Evolutionary conservation across 92 coral and sea anemone genomes (phyloP).

Genomic region (Umimayanthus chanpuru): DNA sequence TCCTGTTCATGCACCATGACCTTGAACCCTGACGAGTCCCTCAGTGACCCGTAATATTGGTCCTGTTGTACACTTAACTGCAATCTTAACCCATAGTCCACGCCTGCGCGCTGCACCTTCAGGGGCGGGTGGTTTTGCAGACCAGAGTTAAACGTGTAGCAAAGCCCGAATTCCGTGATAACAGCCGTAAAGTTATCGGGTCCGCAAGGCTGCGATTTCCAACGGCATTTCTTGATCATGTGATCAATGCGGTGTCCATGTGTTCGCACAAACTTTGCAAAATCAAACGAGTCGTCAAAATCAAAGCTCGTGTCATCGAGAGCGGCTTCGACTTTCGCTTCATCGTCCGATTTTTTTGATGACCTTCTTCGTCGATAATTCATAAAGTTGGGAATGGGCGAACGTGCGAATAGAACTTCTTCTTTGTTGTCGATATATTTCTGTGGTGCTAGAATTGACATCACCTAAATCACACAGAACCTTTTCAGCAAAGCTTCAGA

Average conservation of each 20-base stretch:
- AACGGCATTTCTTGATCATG: constrained; percentile 96
- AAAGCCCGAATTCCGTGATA: constrained; percentile 94
- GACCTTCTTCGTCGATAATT: constrained; percentile 75
- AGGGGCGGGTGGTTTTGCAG: constrained; percentile 82
- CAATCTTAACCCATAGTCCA: constrained; percentile 88
- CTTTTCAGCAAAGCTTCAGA: not conserved
- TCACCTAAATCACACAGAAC: constrained; percentile 58
- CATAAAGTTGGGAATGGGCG: constrained; percentile 93
- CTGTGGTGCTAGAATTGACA: constrained; percentile 97
- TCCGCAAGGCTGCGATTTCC: constrained; percentile 98
- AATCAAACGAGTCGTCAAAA: constrained; percentile 88
- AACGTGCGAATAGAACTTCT: constrained; percentile 92
- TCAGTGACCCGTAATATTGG: constrained; percentile 91
- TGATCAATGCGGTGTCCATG: constrained; percentile 99
- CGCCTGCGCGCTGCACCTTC: constrained; percentile 94
- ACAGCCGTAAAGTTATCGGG: constrained; percentile 98
- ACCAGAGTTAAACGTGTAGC: constrained; percentile 96
- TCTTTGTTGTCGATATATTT: constrained; percentile 94
- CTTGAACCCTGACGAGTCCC: constrained; percentile 98
- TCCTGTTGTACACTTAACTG: constrained; percentile 97
- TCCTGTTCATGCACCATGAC: constrained; percentile 99
- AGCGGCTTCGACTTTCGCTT: constrained; percentile 77
- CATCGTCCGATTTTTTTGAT: constrained; percentile 70
- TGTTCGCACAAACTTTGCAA: constrained; percentile 95
- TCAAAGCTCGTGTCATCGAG: constrained; percentile 78